These are phyloP conservation scores for Leucopsar rothschildi DNA, from an alignment of 2,113 vertebrate species.

Conservation along the genomic window DNA sequence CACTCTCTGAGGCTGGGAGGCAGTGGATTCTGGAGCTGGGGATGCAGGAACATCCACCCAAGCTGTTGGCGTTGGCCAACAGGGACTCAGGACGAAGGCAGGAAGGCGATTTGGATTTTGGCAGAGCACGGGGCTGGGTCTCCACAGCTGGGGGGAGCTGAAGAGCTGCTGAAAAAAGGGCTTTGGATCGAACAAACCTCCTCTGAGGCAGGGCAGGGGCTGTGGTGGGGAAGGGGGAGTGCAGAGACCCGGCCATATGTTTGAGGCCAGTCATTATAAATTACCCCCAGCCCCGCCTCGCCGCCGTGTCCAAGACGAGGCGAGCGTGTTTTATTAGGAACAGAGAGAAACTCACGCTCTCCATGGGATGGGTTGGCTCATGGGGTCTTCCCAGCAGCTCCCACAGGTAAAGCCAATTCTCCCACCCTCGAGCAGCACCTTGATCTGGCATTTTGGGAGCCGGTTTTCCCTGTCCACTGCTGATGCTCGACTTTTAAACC, in stretches of 20 bases:
- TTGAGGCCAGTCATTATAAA: neutral
- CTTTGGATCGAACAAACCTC: neutral
- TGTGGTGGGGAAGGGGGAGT: neutral
- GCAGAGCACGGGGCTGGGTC: neutral
- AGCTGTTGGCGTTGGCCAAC: rapidly evolving
- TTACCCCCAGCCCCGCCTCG: neutral
- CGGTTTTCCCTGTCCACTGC: neutral
- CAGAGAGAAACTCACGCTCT: neutral
- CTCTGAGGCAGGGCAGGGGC: neutral
- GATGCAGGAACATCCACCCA: rapidly evolving
- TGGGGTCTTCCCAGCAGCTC: neutral
- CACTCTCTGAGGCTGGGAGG: neutral
- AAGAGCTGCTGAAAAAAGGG: conserved; percentile 13
- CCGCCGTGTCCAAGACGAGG: neutral
- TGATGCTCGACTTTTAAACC: conserved; percentile 52
- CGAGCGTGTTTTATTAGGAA: neutral
- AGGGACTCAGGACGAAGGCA: rapidly evolving
- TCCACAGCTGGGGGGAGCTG: conserved; percentile 57
- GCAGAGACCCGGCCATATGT: neutral
- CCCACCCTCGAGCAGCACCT: neutral
- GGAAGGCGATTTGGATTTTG: neutral
- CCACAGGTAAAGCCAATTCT: neutral
- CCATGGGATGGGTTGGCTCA: neutral
- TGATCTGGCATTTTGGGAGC: neutral
- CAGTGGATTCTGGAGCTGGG: neutral